Evolutionary conservation across 92 coral and sea anemone genomes (phyloP).

Genomic region (Porites cylindrica): DNA sequence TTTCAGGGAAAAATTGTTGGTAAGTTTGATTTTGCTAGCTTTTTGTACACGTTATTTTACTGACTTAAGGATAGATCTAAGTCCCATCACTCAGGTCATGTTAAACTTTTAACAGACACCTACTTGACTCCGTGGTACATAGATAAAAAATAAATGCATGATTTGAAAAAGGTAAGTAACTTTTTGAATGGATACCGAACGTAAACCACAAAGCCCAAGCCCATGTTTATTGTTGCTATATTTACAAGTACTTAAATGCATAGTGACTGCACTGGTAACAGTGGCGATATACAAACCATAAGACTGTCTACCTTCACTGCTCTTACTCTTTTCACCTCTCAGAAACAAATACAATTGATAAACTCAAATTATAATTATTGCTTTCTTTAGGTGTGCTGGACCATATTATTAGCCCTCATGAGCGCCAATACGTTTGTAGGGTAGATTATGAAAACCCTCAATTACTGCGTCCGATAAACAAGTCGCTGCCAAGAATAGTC

Average conservation of each 20-base stretch:
- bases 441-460: constrained; percentile 47
- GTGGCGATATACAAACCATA: no score
- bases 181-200: no score
- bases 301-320: no score
- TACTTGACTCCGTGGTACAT: no score
- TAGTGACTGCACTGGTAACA: no score
- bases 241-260: no score
- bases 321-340: neutral
- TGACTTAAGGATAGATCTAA: neutral
- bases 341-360: neutral
- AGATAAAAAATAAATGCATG: no score
- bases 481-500: constrained; percentile 29
- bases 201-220: no score
- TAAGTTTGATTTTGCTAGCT: neutral
- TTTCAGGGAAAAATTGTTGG: constrained; percentile 22
- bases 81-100: neutral
- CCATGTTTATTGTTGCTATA: no score
- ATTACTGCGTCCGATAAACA: constrained; percentile 66
- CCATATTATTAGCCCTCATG: constrained; percentile 53
- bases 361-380: neutral
- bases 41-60: neutral
- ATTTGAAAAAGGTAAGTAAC: no score
- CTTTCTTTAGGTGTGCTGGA: constrained; percentile 58
- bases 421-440: constrained; percentile 67
- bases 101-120: neutral